Evolutionary conservation across 1,140 invertebrate species (phyloP).

Genomic region (Mactra quadrangularis): DNA sequence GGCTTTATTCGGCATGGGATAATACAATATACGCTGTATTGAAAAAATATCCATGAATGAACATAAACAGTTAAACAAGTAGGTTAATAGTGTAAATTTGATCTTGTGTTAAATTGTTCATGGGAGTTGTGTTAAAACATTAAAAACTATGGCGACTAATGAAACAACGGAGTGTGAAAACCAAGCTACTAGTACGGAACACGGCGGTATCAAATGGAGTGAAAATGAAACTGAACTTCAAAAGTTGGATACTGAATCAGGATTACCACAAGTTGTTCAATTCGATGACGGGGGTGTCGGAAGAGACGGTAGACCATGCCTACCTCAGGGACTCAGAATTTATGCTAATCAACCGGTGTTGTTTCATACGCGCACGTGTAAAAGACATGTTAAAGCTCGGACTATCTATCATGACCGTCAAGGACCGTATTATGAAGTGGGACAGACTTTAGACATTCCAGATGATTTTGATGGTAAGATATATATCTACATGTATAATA

Average conservation of each 20-base stretch:
- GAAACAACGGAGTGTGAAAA: no score
- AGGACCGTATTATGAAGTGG: slow-evolving; percentile 75
- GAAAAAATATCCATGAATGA: no score
- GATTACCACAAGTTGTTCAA: slow-evolving; percentile 65
- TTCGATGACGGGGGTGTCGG: slow-evolving; percentile 45
- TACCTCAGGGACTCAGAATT: slow-evolving; percentile 69
- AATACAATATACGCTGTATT: no score
- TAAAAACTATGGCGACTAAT: no score
- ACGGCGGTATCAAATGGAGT: slow-evolving; percentile 13
- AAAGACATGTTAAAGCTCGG: slow-evolving; percentile 65
- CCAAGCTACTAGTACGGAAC: not conserved
- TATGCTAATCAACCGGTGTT: slow-evolving; percentile 73
- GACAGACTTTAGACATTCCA: slow-evolving; percentile 77
- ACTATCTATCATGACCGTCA: slow-evolving; percentile 73
- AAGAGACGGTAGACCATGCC: slow-evolving; percentile 15
- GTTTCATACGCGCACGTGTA: slow-evolving; percentile 59
- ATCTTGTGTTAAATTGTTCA: no score
- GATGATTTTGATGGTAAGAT: slow-evolving; percentile 75
- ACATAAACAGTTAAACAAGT: no score
- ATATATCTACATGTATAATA: no score
- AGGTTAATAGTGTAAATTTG: no score
- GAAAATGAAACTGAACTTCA: slow-evolving; percentile 8
- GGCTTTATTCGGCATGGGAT: no score
- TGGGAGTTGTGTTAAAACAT: no score
- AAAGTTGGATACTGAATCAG: slow-evolving; percentile 59